Evolutionary conservation across 2,888 invertebrate genomes (phyloP), one percentile per base, ranked within the genome.

Genomic region (Phortica okadai): DNA sequence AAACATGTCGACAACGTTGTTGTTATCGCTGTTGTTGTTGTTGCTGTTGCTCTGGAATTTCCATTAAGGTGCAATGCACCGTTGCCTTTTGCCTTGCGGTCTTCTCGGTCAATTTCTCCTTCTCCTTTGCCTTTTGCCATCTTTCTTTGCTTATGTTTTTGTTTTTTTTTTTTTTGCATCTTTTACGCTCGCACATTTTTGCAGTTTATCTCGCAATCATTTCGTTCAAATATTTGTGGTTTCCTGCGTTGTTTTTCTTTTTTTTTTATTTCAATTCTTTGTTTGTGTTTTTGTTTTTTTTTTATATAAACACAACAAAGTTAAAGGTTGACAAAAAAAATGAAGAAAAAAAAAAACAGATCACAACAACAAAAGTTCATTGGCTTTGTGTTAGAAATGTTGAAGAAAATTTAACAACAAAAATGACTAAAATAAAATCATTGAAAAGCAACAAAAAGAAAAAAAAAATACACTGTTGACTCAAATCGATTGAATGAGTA

Each of bases 11-110:
- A 33, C 33, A 33, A 33, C 33, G 33, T 33, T 33, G 33, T 2
- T 33, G 33, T 33, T 33, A 5, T 33, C 4, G 33, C 4, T 33
- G 33, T 33, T 33, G 33, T 33, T 33, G 33, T 33, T 33, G 33
- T 33, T 33, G 33, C 33, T 14, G 3, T 50, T 14, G 50, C 73
- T 25, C 76, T 82, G 83, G 85, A 83, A 84, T 86, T 89, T 83
- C 82, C 84, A 86, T 89, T 82, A 83, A 77, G 78, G 79, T 80
- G 82, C 79, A 79, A 75, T 74, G 76, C 78, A 84, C 84, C 84
- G 84, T 84, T 83, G 82, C 76, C 62, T 64, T 73, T 56, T 73
- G 73, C 67, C 21, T 50, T 14, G 50, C 50, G 10, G 8, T 73
- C 41, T 74, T 76, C 73, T 76, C 79, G 78, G 76, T 78, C 66